These are phyloP conservation scores for Dolomedes plantarius DNA, from an alignment of 2,888 invertebrate species.

Conservation along the genomic window DNA sequence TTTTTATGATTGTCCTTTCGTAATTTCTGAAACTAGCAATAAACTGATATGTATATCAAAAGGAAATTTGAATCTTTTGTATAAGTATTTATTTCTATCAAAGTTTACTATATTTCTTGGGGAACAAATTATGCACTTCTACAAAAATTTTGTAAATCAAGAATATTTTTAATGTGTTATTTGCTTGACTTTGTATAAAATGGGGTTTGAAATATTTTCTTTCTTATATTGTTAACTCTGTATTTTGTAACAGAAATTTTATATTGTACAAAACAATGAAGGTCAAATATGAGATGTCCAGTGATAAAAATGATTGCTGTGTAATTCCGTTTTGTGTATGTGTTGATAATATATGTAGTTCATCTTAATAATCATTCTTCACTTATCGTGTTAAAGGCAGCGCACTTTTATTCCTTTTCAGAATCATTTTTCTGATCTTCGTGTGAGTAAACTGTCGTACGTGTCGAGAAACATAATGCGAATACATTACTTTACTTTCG, in stretches of 20 bases:
- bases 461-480: too few species aligned
- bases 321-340: too few species aligned
- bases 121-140: constrained; percentile 15
- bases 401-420: too few species aligned
- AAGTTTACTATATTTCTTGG: background rate
- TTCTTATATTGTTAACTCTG: background rate
- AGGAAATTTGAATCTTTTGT: background rate
- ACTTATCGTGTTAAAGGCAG: too few species aligned
- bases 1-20: background rate
- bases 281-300: background rate
- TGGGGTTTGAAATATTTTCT: background rate
- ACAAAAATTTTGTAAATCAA: constrained; percentile 33
- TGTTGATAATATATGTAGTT: too few species aligned
- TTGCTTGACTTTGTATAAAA: background rate
- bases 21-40: background rate
- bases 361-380: too few species aligned
- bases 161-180: constrained; percentile 28
- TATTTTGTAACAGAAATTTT: background rate
- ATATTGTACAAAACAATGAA: background rate
- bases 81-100: background rate
- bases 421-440: too few species aligned
- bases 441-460: too few species aligned
- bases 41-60: background rate
- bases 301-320: background rate
- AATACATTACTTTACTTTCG: too few species aligned